Evolutionary conservation across 2,797 vertebrate genomes (phyloP).

Genomic region (Lacerta bilineata): DNA sequence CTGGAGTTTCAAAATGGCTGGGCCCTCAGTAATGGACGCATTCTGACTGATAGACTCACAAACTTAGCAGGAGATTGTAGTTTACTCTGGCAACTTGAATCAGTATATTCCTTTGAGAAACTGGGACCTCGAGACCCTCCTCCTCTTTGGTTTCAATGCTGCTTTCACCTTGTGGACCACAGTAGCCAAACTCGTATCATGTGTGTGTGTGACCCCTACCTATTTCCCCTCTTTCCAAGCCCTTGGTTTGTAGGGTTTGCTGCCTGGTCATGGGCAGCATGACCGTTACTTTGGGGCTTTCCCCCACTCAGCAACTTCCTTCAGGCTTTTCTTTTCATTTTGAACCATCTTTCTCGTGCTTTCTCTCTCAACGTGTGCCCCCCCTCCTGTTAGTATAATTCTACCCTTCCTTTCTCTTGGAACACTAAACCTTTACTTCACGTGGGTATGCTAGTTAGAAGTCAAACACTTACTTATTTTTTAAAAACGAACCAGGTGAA

Average conservation of each 20-base stretch:
- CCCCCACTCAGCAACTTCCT: constrained; percentile 7
- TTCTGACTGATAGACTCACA: not conserved
- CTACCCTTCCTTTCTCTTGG: too few relatives aligned
- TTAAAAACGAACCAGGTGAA: not conserved
- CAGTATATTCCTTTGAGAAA: not conserved
- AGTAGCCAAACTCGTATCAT: not conserved
- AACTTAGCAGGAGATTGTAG: not conserved
- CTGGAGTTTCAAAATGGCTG: not conserved
- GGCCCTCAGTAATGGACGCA: not conserved
- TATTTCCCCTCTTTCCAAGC: too few relatives aligned
- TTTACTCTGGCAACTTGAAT: not conserved
- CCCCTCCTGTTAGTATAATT: not conserved
- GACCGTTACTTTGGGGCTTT: constrained; percentile 34
- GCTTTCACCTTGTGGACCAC: too few relatives aligned
- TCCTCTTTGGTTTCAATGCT: not conserved
- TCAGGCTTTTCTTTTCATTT: constrained; percentile 25
- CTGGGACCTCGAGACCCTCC: not conserved
- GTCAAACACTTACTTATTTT: not conserved
- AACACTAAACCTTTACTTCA: not conserved
- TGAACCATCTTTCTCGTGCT: not conserved
- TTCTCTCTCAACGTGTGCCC: too few relatives aligned
- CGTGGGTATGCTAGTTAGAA: not conserved
- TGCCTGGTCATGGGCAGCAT: not conserved
- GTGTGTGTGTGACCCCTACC: not conserved
- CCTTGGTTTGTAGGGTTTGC: not conserved